Evolutionary conservation across 2,113 vertebrate genomes (phyloP), one percentile per base, ranked within the genome.

Genomic region (Corydoras maculifer): DNA sequence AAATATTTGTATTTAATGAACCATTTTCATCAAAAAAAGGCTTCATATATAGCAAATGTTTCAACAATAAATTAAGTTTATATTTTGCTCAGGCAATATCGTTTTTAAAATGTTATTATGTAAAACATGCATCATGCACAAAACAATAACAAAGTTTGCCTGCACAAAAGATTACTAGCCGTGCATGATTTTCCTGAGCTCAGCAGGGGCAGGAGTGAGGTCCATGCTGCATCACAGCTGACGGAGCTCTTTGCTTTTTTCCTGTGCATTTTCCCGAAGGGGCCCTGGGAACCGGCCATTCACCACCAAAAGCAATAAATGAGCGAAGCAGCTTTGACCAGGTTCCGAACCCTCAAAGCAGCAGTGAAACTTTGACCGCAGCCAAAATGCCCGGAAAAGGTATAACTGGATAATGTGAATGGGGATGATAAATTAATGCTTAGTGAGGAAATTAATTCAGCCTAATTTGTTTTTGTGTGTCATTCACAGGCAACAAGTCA

Each of bases 331-430:
- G 80, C 69, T 73, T 30, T 64, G 74, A 73, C 79, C 81, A 74
- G 72, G 54, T 82, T 88, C 81, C 68, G 73, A 82, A 81, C 86
- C 86, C 81, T 84, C 69, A 78, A 69, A 75, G 79, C 78, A 69
- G 61, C 68, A 75, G 83, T 62, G 11, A 75, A 79, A 81, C 78
- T 81, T 84, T 78, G 79, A 89, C 59, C 49, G 59, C 70, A 80
- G 84, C 81, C 86, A 90, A 88, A 79, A 91, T 91, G 88, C 90
- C 90, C 62, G 88, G 86, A 85, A 91, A 90, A 90, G 88, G 88
- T 89, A 78, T 1, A 66, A 18, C 10, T 9, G 51, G 35, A 63
- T 11, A 18, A 11, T 25, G 62, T 68, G 7, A 43, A 43, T 43
- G 35, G 35, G 35, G 35, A 43, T 4, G 7, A 4, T 5, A 2